Conservation (phyloP, 2,797 vertebrate species). For the Hoplostethus mediterraneus region DNA sequence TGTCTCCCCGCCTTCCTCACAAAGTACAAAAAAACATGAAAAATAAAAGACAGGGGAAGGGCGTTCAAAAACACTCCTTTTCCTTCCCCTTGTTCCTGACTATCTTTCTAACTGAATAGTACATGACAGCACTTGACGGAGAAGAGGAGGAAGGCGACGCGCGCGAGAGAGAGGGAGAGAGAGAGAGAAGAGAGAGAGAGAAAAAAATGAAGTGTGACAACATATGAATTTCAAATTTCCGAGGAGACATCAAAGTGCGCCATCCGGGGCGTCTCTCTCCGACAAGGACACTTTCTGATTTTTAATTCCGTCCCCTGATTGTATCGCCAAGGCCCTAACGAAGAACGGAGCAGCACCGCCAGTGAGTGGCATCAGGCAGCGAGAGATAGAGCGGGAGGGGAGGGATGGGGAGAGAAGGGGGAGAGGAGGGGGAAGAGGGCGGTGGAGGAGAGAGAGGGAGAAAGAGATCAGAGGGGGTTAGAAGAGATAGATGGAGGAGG, state of each 20-base stretch:
- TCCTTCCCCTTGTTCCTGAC: conserved; percentile 45
- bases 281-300: conserved; percentile 88
- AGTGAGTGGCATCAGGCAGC: conserved; percentile 79
- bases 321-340: conserved; percentile 85
- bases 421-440: neutral
- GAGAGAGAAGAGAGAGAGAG: conserved; percentile 64
- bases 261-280: conserved; percentile 85
- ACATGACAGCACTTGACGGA: conserved; percentile 80
- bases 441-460: conserved; percentile 66
- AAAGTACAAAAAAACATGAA: conserved; percentile 78
- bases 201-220: conserved; percentile 89
- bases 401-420: conserved; percentile 33
- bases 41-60: conserved; percentile 80
- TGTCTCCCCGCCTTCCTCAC: conserved; percentile 72
- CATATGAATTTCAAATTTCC: conserved; percentile 91
- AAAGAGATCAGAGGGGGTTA: conserved; percentile 78
- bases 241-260: conserved; percentile 87
- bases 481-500: conserved; percentile 78
- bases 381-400: conserved; percentile 77
- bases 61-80: conserved; percentile 70
- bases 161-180: conserved; percentile 39
- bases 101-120: conserved; percentile 78
- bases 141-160: conserved; percentile 57
- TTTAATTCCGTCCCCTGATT: conserved; percentile 89
- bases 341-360: conserved; percentile 77